A percentile compares a stretch with the other conserved stretches of the same genome.
phyloP scores from a whole-genome alignment of 2,888 invertebrate genomes.

The Pristionchus maxplancki region DNA sequence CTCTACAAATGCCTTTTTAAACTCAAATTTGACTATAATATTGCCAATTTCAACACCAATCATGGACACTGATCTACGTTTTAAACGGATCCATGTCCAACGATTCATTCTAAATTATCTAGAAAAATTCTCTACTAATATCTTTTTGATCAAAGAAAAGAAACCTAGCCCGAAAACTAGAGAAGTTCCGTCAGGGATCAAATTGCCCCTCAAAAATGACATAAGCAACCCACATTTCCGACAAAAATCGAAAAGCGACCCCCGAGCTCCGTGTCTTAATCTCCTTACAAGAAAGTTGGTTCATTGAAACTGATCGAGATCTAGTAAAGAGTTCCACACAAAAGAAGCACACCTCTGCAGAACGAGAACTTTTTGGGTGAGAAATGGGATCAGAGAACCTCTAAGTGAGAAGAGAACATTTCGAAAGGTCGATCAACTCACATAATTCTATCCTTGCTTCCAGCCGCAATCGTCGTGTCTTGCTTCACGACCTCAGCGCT shows the following conservation, averaged over 20 bases:
- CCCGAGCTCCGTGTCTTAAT: too few species aligned
- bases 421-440: background rate
- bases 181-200: background rate
- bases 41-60: background rate
- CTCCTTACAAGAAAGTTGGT: background rate
- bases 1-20: slow-evolving; percentile 73
- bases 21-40: background rate
- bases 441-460: slow-evolving; percentile 45
- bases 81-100: too few species aligned
- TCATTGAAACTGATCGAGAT: background rate
- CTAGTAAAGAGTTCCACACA: background rate
- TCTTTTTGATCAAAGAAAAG: too few species aligned
- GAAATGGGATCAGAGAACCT: background rate
- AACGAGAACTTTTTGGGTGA: background rate
- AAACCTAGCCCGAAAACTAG: too few species aligned
- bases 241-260: too few species aligned
- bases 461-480: background rate
- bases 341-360: background rate
- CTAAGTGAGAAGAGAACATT: background rate
- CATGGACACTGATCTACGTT: too few species aligned
- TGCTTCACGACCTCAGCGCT: background rate
- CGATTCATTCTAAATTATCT: too few species aligned
- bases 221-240: too few species aligned
- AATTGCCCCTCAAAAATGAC: too few species aligned
- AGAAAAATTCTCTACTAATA: too few species aligned